Evolutionary conservation across 2,113 vertebrate genomes (phyloP).

Genomic region (Isichthys henryi): DNA sequence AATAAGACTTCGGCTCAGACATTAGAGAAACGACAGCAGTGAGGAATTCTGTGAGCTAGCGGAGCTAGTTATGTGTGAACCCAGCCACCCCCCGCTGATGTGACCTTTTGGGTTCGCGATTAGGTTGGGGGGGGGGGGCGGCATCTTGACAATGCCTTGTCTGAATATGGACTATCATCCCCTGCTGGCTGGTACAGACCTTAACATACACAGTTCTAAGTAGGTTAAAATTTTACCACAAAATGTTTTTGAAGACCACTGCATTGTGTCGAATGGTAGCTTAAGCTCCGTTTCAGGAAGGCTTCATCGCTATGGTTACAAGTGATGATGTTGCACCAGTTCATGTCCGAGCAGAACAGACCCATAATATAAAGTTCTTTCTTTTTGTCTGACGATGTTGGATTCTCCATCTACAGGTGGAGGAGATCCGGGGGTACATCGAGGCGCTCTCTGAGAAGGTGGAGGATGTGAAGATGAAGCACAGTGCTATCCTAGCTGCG

Average conservation of each 20-base stretch:
- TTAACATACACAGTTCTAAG: not conserved
- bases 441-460: conserved; percentile 88
- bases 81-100: not conserved
- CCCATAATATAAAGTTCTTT: not conserved
- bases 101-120: not conserved
- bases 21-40: not conserved
- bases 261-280: not conserved
- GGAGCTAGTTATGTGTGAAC: not conserved
- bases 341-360: not conserved
- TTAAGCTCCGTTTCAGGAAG: not conserved
- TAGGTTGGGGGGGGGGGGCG: not conserved
- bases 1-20: not conserved
- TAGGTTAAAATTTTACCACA: not conserved
- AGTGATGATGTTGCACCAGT: not conserved
- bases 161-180: not conserved
- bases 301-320: not conserved
- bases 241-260: not conserved
- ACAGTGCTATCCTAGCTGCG: conserved; percentile 88
- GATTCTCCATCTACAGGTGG: conserved; percentile 65
- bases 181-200: not conserved
- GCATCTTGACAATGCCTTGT: not conserved
- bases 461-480: conserved; percentile 91
- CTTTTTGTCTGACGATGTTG: not conserved
- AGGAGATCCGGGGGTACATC: conserved; percentile 86
- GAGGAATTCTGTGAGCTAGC: not conserved